Base-by-base conservation (phyloP, 2,888 invertebrate species). In the Mactromeris polynyma region DNA sequence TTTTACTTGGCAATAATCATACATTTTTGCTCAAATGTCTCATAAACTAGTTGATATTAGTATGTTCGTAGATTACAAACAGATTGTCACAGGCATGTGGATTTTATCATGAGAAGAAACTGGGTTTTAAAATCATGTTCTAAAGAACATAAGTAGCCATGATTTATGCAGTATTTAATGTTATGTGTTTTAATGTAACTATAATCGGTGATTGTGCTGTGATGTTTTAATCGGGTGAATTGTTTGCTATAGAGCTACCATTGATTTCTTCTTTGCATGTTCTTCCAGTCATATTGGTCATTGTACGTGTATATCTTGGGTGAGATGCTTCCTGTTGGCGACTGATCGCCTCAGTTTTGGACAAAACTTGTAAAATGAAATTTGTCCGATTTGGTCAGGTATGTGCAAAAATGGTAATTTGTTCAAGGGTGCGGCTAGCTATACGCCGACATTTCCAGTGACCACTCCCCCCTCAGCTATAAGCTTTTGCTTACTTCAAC, bases 1-100 rank as follows among this genome's bases (percentile, higher is more conserved):
- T 54, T 40, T 54, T 82, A 58, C 82, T 64, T 40, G 21, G 82
- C 82, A 82, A 82, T 82, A 82, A n/a, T 36, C 73, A 17, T 73
- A 26, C 26, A 40, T 64, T 64, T 64, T 82, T 82, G 82, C 82
- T 82, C 82, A 82, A 58, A 64, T 64, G 58, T 64, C 58, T 64
- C 26, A 9, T 64, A 64, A 26, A 64, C 58, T 64, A 64, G n/a
- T 64, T 64, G 58, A n/a, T 64, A 64, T 64, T 64, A 64, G 58
- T n/a, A 26, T 64, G 58, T 26, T 64, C 11, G 58, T 64, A 64
- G 6, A 64, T 64, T 26, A 64, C 26, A 4, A 4, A 64, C n/a
- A 54, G 54, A 54, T 54, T n/a, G n/a, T 54, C 11, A 51, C 51
- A 51, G 51, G 19, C 51, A 51, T 2, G n/a, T 54, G n/a, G 54